phyloP scores from a whole-genome alignment of 30 jellyfish, hydroid and myxozoan species.

The Nemopilema nomurai region DNA sequence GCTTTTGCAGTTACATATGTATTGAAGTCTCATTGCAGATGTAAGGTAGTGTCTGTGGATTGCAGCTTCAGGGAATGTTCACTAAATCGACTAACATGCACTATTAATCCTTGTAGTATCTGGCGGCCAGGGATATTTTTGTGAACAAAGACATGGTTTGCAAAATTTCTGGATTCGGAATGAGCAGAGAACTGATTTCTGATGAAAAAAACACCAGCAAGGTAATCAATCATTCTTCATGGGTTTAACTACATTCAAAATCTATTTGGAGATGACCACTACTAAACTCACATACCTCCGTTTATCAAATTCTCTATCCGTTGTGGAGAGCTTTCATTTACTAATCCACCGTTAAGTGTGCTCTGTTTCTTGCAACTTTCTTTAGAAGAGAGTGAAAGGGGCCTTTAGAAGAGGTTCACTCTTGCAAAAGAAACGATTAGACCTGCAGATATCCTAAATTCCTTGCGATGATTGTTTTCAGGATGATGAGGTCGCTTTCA shows the following conservation, averaged over 20 bases:
- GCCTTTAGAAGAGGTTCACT: too few species aligned
- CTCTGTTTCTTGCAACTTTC: too few species aligned
- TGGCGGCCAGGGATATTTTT: slow-evolving; percentile 94
- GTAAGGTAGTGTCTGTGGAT: neutral
- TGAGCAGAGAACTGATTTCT: slow-evolving; percentile 88
- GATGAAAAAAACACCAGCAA: slow-evolving; percentile 96
- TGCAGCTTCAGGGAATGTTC: too few species aligned
- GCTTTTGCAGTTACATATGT: too few species aligned
- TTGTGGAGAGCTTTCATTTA: too few species aligned
- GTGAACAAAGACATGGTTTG: slow-evolving; percentile 83
- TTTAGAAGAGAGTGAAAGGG: too few species aligned
- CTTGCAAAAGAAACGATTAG: neutral
- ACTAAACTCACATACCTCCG: neutral
- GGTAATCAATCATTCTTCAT: slow-evolving; percentile 36
- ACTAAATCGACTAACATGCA: too few species aligned
- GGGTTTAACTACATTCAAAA: too few species aligned
- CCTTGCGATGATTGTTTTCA: slow-evolving; percentile 30
- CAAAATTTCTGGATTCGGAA: slow-evolving; percentile 97
- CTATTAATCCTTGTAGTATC: slow-evolving; percentile 56
- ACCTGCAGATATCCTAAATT: neutral
- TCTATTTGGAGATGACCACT: neutral
- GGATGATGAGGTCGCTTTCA: slow-evolving; percentile 99
- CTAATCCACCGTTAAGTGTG: too few species aligned
- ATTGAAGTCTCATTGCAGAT: too few species aligned
- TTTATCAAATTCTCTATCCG: neutral